phyloP scores from a whole-genome alignment of 2,113 vertebrate genomes.

The Ciconia boyciana region DNA sequence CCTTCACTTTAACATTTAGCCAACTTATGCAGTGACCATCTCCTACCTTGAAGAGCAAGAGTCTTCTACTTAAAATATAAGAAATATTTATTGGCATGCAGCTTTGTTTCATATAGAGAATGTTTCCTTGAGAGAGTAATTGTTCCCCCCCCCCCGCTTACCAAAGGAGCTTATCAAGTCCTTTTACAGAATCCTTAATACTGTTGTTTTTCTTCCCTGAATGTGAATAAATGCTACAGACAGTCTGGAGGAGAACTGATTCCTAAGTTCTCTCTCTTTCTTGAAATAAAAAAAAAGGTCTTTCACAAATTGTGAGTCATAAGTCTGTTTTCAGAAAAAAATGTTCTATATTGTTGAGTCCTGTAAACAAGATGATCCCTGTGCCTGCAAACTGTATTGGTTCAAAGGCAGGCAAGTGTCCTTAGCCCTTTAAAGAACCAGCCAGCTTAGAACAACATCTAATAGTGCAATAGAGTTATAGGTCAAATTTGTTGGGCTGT shows the following conservation, averaged over 20 bases:
- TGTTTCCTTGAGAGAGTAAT: conserved; percentile 35
- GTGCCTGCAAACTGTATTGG: neutral
- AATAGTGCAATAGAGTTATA: neutral
- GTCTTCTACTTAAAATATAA: neutral
- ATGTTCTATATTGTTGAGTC: neutral
- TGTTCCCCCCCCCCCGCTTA: neutral
- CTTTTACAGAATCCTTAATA: conserved; percentile 23
- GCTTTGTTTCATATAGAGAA: conserved; percentile 1
- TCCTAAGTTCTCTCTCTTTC: neutral
- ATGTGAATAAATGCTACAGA: neutral
- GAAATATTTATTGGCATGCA: neutral
- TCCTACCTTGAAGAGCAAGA: neutral
- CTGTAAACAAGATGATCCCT: neutral
- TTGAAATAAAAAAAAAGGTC: neutral
- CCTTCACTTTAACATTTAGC: neutral
- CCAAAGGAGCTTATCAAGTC: conserved; percentile 7
- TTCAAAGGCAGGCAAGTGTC: neutral
- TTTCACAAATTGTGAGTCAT: neutral
- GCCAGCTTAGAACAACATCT: neutral
- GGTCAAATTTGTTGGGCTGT: neutral
- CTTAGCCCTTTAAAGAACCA: neutral
- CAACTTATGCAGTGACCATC: neutral
- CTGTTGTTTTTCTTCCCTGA: neutral
- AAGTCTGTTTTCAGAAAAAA: neutral
- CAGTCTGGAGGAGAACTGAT: neutral